Conservation (phyloP, 2,797 vertebrate genomes). For the Enteromius thamalakanensis region DNA sequence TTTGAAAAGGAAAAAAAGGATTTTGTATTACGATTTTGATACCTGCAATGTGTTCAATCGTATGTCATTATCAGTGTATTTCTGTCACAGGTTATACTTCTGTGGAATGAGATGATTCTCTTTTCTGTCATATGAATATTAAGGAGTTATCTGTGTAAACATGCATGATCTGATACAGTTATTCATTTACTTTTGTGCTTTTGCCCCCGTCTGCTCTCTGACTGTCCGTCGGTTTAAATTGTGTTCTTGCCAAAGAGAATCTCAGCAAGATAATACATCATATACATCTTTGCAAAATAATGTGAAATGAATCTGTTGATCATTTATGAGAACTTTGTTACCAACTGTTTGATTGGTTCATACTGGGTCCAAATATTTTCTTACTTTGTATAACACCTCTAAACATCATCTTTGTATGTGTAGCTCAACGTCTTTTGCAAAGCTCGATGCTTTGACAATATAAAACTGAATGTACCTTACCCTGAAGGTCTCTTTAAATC, state of each 20-base stretch:
- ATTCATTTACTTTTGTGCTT: conserved; percentile 10
- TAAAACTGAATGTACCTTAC: conserved; percentile 42
- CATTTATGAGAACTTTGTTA: conserved; percentile 2
- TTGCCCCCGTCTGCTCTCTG: background rate
- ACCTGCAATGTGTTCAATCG: conserved; percentile 10
- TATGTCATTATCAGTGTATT: conserved; percentile 42
- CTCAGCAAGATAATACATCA: conserved; percentile 25
- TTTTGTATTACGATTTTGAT: conserved; percentile 55
- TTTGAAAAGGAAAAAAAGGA: conserved; percentile 27
- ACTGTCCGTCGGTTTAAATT: conserved; percentile 20
- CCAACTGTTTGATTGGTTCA: conserved; percentile 21
- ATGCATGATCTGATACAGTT: conserved; percentile 32
- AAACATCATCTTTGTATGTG: background rate
- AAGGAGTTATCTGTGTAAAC: conserved; percentile 20
- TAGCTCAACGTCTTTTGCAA: conserved; percentile 8
- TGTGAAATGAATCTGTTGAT: conserved; percentile 21
- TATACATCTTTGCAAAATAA: conserved; percentile 5
- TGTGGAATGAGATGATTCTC: conserved; percentile 33
- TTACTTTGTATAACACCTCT: conserved; percentile 8
- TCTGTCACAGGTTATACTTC: conserved; percentile 45
- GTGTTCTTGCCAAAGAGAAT: conserved; percentile 39
- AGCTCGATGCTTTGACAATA: conserved; percentile 18
- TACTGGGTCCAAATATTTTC: conserved; percentile 45
- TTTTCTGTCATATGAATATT: conserved; percentile 25
- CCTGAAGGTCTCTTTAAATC: background rate